A percentile compares a stretch with the other conserved stretches of the same genome.
Conservation (phyloP, 2,888 invertebrate genomes). For the Drosophila diplacantha region DNA sequence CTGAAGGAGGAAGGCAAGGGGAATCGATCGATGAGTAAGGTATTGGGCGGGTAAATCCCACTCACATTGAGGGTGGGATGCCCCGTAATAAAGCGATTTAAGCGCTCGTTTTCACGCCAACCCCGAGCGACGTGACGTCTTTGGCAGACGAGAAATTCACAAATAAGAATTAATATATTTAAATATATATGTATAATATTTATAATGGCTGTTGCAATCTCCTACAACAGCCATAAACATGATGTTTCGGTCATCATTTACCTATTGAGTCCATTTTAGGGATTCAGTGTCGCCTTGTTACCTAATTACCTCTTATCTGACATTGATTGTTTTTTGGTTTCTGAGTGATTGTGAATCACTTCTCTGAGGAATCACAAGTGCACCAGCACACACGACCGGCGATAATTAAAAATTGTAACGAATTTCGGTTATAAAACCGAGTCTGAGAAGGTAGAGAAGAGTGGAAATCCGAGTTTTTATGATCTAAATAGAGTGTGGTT, state of each 20-base stretch:
- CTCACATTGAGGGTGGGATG: not conserved
- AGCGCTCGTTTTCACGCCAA: slow-evolving; percentile 25
- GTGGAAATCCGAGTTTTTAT: not conserved
- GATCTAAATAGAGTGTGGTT: not conserved
- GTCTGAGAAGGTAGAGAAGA: not conserved
- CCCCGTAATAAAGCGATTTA: slow-evolving; percentile 27
- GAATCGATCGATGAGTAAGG: slow-evolving; percentile 21
- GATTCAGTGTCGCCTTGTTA: slow-evolving; percentile 20
- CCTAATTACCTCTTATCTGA: slow-evolving; percentile 27
- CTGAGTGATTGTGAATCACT: slow-evolving; percentile 23
- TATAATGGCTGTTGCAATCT: not conserved
- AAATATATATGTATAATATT: not conserved
- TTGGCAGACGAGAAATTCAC: not conserved
- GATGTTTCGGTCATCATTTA: slow-evolving; percentile 15
- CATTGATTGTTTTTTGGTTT: slow-evolving; percentile 11
- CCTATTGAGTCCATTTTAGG: slow-evolving; percentile 7
- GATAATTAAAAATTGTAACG: slow-evolving; percentile 29
- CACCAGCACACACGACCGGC: slow-evolving; percentile 8
- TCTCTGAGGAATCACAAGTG: slow-evolving; percentile 19
- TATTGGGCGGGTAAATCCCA: slow-evolving; percentile 25
- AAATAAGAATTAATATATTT: not conserved
- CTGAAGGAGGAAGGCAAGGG: slow-evolving; percentile 77
- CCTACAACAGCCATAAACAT: slow-evolving; percentile 11
- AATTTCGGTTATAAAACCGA: slow-evolving; percentile 21
- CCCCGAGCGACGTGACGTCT: slow-evolving; percentile 8